Percentiles rank a stretch among this genome's conserved stretches.
These are phyloP conservation scores for Panthera tigris DNA, from an alignment of 2,113 vertebrate species.

Conservation along the genomic window DNA sequence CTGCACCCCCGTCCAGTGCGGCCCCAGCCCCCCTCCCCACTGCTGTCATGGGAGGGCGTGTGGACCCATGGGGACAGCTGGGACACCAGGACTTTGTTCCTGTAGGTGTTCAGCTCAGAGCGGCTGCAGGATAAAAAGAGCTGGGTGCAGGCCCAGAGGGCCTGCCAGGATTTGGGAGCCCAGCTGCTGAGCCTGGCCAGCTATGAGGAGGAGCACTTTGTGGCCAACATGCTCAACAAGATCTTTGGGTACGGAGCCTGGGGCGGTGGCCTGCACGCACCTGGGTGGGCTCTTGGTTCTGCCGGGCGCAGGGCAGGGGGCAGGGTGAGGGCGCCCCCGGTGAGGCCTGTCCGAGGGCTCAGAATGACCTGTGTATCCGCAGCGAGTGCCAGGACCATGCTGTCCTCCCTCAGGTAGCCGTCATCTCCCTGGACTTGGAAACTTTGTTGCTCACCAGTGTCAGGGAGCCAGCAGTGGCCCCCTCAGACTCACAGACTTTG, in stretches of 20 bases:
- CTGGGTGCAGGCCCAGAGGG: constrained; percentile 92
- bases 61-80: background rate
- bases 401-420: background rate
- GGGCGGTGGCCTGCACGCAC: fast-evolving
- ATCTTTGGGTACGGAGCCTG: constrained; percentile 89
- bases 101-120: constrained; percentile 92
- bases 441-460: background rate
- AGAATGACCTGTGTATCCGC: background rate
- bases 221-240: constrained; percentile 92
- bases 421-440: background rate
- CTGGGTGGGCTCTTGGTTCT: background rate
- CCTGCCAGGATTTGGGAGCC: constrained; percentile 90
- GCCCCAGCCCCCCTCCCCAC: background rate
- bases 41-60: background rate
- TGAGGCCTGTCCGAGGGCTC: background rate
- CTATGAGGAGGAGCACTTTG: constrained; percentile 92
- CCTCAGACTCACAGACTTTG: background rate
- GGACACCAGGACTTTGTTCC: background rate
- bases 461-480: background rate
- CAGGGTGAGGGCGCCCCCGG: background rate
- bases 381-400: background rate
- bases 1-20: background rate
- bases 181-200: constrained; percentile 93
- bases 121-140: constrained; percentile 90
- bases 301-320: background rate